Evolutionary conservation across 2,888 invertebrate species (phyloP).

Genomic region (Agriopis leucophaearia): DNA sequence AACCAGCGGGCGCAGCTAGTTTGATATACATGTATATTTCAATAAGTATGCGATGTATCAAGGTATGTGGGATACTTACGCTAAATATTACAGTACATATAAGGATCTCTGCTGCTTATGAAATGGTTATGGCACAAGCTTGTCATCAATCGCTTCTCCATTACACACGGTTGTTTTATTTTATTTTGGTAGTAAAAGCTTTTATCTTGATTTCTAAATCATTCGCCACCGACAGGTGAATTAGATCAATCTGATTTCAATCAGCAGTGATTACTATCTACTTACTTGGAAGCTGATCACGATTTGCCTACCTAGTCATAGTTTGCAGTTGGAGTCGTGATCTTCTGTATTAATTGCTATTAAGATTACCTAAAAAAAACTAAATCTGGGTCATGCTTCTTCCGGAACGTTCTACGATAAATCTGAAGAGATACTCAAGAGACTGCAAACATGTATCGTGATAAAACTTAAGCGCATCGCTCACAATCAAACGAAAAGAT

Average conservation of each 20-base stretch:
- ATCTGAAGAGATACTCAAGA: conserved; percentile 1
- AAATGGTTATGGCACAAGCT: conserved; percentile 1
- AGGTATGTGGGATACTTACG: too few species aligned
- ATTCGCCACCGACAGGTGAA: conserved; percentile 21
- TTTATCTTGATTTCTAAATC: conserved; percentile 23
- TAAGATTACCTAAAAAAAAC: conserved; percentile 15
- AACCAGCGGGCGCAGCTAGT: too few species aligned
- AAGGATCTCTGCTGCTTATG: neutral
- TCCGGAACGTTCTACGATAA: conserved; percentile 24
- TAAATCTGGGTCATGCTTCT: conserved; percentile 19
- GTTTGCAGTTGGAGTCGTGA: conserved; percentile 38
- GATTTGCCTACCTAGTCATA: conserved; percentile 20
- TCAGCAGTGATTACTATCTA: conserved; percentile 25
- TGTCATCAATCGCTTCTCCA: conserved; percentile 9
- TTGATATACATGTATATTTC: too few species aligned
- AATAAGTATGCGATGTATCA: too few species aligned
- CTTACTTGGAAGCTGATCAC: conserved; percentile 40
- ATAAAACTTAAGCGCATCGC: neutral
- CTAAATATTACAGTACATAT: too few species aligned
- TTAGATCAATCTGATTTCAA: conserved; percentile 34
- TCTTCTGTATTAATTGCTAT: conserved; percentile 16
- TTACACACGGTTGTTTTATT: conserved; percentile 16
- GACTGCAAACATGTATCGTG: neutral
- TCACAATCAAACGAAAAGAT: too few species aligned
- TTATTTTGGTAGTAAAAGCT: conserved; percentile 3